Evolutionary conservation across 23 tunicate species (phyloP), one percentile per base, ranked within the genome.

Genomic region (Styela clava): DNA sequence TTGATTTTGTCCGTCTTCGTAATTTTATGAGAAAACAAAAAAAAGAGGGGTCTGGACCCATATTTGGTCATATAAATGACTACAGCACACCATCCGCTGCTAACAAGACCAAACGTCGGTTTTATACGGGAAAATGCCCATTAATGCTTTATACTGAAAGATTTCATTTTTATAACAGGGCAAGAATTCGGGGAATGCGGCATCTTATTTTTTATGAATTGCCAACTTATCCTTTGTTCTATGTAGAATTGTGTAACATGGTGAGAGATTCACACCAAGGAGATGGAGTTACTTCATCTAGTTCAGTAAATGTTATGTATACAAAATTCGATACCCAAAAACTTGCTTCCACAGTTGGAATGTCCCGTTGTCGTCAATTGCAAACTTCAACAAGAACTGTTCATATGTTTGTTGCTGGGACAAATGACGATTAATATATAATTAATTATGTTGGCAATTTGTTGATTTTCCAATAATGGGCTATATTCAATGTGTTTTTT

Each of bases 111-210:
- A 79, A 84, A 31, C 69, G 87, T 30, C 79, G 67, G 29, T 89
- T 95, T 71, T 79, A 82, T 1, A 91, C 84, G 1, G 88, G 88
- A 7, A 79, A 91, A 61, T 33, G 77, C 26, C 73, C 84, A 2
- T 44, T 95, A 2, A 24, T 95, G 76, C 85, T 95, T 31, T 95
- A 89, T 86, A 89, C 94, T 21, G 99, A 95, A 79, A 86, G 99
- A 18, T 89, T 86, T 70, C 92, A 95, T 73, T 95, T 95, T 69
- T 89, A 89, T 71, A 81, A 95, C 77, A 62, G 83, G 29, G n/a
- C 89, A 2, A 56, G 74, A 34, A 68, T 93, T 23, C 79, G 81
- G 5, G 95, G 95, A 26, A 74, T 95, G 52, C 37, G 61, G 63
- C 68, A 90, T 30, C 34, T 95, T 1, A 37, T 90, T 3, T 95